Evolutionary conservation across 1,140 invertebrate genomes (phyloP), one percentile per base, ranked within the genome.

Genomic region (Eueides isabella): DNA sequence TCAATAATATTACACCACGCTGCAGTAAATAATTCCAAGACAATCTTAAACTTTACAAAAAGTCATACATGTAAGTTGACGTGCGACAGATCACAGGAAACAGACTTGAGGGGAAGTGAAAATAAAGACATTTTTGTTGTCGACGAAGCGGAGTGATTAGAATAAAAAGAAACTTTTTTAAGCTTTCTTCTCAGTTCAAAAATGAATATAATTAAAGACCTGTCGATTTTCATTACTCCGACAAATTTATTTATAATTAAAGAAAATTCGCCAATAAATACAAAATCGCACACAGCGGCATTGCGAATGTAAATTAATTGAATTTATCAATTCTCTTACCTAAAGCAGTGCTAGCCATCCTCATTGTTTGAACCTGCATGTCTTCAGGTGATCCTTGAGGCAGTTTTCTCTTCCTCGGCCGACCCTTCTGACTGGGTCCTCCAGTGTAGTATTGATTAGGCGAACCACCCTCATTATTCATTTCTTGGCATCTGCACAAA

Each of bases 361-460:
- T 94, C 95, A 97, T 96, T 0, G 94, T 95, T 30, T 93, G 92
- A 2, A 96, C 95, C 61, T 95, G 95, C 72, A 96, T 91, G 44
- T 96, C 96, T 38, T 95, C 94, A 66, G 94, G 87, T 86, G 89
- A 94, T 69, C 87, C 94, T 86, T 83, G 95, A 82, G 80, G 78
- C 11, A 95, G 85, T 90, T 97, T 98, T 86, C 97, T 94, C 88
- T 98, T 98, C 79, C 97, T 94, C 0, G 97, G 97, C 38, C 97
- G 91, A 3, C 97, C 97, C 90, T 98, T 98, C 75, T 97, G 96
- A 85, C 79, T 94, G 78, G 85, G 94, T 77, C 90, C 94, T 87
- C 92, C 94, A 82, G 89, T 92, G 89, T 87, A 95, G 89, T 88
- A 96, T 92, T 92, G 95, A 80, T 86, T 95, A 76, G 91, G 95